These are phyloP conservation scores for Macroteleia sp. DNA, from an alignment of 2,888 invertebrate genomes.

Conservation along the genomic window DNA sequence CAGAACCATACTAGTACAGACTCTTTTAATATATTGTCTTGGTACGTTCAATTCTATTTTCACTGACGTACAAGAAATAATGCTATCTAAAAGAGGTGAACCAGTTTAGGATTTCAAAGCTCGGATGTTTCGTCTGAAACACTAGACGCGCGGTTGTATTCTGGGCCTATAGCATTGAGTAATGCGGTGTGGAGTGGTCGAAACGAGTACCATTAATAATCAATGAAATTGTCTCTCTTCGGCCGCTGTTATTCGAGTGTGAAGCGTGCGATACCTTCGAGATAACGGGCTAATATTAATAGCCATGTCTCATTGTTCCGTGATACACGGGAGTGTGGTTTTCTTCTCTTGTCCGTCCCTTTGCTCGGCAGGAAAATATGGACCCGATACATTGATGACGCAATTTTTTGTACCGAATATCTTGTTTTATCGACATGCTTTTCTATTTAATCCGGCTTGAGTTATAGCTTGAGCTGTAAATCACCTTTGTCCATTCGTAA, in stretches of 20 bases:
- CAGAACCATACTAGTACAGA: too few relatives aligned
- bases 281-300: slow-evolving; percentile 80
- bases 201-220: slow-evolving; percentile 81
- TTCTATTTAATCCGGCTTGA: slow-evolving; percentile 52
- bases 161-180: slow-evolving; percentile 78
- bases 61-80: too few relatives aligned
- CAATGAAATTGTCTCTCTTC: slow-evolving; percentile 81
- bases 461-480: slow-evolving; percentile 41
- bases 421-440: slow-evolving; percentile 41
- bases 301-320: slow-evolving; percentile 69
- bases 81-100: slow-evolving; percentile 33
- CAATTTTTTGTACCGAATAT: slow-evolving; percentile 36
- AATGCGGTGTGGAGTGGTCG: slow-evolving; percentile 81
- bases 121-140: slow-evolving; percentile 76
- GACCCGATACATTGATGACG: slow-evolving; percentile 32
- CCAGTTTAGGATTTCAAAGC: slow-evolving; percentile 66
- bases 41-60: too few relatives aligned
- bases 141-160: slow-evolving; percentile 72
- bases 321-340: slow-evolving; percentile 48
- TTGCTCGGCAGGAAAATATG: slow-evolving; percentile 36
- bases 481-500: slow-evolving; percentile 41
- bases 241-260: slow-evolving; percentile 79
- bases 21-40: too few relatives aligned
- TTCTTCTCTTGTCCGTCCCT: slow-evolving; percentile 66
- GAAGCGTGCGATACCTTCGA: slow-evolving; percentile 78